Conservation (phyloP, 2,797 vertebrate species). For the Pangasius mekongensis region DNA sequence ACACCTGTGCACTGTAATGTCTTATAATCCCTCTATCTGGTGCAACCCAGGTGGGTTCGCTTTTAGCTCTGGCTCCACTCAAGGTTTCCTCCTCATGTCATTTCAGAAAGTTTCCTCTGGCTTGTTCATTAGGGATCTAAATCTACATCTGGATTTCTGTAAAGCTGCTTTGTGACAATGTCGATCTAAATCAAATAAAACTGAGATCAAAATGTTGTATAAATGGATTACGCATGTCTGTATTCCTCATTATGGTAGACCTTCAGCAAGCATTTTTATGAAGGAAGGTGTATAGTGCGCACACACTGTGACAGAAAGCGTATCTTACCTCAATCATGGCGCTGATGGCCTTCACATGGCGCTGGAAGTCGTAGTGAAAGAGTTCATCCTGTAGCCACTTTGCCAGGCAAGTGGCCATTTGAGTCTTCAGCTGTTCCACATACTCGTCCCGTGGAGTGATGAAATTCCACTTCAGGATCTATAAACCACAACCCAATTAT, state of each 20-base stretch:
- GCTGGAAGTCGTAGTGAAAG: constrained; percentile 96
- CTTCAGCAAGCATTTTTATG: background rate
- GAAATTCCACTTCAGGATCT: constrained; percentile 99
- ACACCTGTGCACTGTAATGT: background rate
- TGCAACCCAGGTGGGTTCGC: background rate
- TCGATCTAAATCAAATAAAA: background rate
- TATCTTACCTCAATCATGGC: constrained; percentile 90
- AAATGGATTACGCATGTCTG: background rate
- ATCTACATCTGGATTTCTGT: background rate
- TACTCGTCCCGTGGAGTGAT: constrained; percentile 94
- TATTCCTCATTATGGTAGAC: background rate
- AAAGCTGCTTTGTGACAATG: background rate
- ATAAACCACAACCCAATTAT: background rate
- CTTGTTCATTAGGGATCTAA: background rate
- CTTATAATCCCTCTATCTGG: background rate
- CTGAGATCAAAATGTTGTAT: background rate
- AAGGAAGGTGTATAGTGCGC: background rate
- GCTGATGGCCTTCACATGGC: constrained; percentile 91
- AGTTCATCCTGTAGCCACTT: constrained; percentile 96
- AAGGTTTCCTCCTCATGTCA: background rate
- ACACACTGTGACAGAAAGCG: background rate
- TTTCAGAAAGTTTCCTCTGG: background rate
- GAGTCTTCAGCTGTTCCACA: constrained; percentile 93
- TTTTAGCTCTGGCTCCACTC: background rate
- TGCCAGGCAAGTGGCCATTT: constrained; percentile 90